Percentiles rank a stretch among this genome's conserved stretches.
Conservation (phyloP, 2,888 invertebrate genomes). For the Nyleta sp. region DNA sequence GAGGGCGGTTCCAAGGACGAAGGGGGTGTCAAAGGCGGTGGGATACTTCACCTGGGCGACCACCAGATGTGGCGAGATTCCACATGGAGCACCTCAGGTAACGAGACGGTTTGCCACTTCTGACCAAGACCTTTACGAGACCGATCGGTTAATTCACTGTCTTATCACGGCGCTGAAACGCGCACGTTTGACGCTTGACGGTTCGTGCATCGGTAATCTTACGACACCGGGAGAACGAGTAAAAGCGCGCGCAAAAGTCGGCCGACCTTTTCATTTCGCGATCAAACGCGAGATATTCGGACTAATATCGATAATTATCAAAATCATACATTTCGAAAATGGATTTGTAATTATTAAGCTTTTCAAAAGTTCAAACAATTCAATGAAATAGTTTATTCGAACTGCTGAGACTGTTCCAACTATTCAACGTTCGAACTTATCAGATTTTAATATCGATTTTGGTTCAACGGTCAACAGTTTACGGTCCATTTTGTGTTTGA, state of each 20-base stretch:
- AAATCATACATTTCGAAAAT: no score
- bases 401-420: no score
- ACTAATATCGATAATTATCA: neutral
- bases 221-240: neutral
- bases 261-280: neutral
- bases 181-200: conserved; percentile 21
- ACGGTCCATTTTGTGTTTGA: no score
- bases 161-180: conserved; percentile 6
- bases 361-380: no score
- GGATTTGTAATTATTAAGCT: no score
- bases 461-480: no score
- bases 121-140: conserved; percentile 33
- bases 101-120: conserved; percentile 62
- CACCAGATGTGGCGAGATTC: conserved; percentile 96
- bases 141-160: conserved; percentile 21
- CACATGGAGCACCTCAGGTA: conserved; percentile 96
- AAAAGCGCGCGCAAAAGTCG: neutral
- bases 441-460: no score
- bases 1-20: conserved; percentile 84
- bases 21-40: conserved; percentile 88
- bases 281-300: neutral
- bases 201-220: neutral
- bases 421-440: no score
- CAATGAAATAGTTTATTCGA: no score
- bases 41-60: conserved; percentile 90